Evolutionary conservation across 1,140 invertebrate genomes (phyloP), one percentile per base, ranked within the genome.

Genomic region (Heliconius hewitsoni): DNA sequence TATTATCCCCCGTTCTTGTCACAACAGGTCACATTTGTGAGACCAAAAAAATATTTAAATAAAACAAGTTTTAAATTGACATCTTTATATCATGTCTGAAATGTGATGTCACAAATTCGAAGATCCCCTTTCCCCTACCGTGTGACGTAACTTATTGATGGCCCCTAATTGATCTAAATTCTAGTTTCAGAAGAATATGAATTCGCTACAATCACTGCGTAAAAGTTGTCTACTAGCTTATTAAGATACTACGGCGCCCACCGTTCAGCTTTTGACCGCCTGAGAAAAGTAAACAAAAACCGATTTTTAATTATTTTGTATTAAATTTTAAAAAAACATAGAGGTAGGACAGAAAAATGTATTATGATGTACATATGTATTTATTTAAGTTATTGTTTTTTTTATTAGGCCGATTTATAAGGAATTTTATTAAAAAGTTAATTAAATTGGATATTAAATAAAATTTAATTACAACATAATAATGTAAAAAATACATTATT

Each of bases 181-280:
- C 27, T 66, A 66, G n/a, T 27, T 66, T 30, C 23, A 30, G 60
- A 66, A 66, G 27, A 30, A 66, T 66, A 66, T 30, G 9, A 66
- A n/a, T 66, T 66, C 60, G 60, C 60, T 66, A 66, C 60, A 66
- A 66, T 66, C 60, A 66, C 60, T 66, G 60, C 60, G 60, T 16
- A 66, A 66, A 66, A 66, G 60, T 30, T 30, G 60, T 66, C 60
- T 66, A 66, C 60, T 66, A 66, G 60, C 60, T 66, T 66, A 66
- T 30, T 66, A 27, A 66, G 60, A 30, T 66, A 66, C 13, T 30
- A 66, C 27, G 60, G 30, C 27, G 60, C 60, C 60, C 60, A 66
- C 27, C 27, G 23, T 66, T 66, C 60, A 66, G 60, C 60, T 66
- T 66, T 66, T 66, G 60, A 66, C 60, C 23, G 60, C 60, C 60